These are phyloP conservation scores for Adrianichthys oophorus DNA, from an alignment of 2,797 vertebrate genomes.

Conservation along the genomic window DNA sequence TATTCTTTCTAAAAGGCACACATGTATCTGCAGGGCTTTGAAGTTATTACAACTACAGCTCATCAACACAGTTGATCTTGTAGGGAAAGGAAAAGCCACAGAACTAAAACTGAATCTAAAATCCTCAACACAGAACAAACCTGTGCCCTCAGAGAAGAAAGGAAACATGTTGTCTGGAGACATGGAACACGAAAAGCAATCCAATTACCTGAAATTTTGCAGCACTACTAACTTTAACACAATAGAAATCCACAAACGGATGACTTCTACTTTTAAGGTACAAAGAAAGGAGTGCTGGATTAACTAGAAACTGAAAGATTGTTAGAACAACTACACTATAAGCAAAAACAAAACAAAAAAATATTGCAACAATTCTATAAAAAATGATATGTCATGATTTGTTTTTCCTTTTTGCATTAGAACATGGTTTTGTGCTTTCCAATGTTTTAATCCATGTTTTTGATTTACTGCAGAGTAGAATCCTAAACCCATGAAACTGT, in stretches of 20 bases:
- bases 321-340: too few relatives aligned
- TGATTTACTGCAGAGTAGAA: not conserved
- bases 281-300: too few relatives aligned
- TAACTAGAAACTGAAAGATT: too few relatives aligned
- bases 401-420: too few relatives aligned
- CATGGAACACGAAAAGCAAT: constrained; percentile 61
- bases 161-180: constrained; percentile 69
- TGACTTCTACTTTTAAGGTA: too few relatives aligned
- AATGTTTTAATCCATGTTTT: not conserved
- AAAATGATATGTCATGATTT: too few relatives aligned
- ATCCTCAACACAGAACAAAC: constrained; percentile 67
- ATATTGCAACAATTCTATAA: too few relatives aligned
- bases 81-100: constrained; percentile 34
- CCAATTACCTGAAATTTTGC: constrained; percentile 41
- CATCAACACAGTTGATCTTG: constrained; percentile 47
- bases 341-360: too few relatives aligned
- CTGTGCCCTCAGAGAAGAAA: constrained; percentile 73
- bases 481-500: constrained; percentile 7
- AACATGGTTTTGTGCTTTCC: too few relatives aligned
- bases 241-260: too few relatives aligned
- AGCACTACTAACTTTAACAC: constrained; percentile 23
- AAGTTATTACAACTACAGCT: constrained; percentile 40
- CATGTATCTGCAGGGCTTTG: constrained; percentile 5
- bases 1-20: constrained; percentile 12
- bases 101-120: constrained; percentile 44